Percentiles rank a stretch among this genome's conserved stretches.
Conservation (phyloP, 2,113 vertebrate genomes). For the Bombycilla garrulus region DNA sequence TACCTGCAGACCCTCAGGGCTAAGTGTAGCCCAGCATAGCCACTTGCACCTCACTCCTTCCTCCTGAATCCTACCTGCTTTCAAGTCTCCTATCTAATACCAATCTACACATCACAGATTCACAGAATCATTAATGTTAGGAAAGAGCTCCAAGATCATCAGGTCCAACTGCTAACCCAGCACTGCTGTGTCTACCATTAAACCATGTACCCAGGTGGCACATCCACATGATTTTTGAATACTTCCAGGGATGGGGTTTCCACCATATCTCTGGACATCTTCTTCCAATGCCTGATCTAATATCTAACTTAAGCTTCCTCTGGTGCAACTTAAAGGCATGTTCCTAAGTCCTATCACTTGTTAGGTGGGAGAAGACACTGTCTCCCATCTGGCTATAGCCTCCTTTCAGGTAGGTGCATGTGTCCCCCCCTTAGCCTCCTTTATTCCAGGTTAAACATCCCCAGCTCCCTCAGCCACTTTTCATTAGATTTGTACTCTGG, state of each 20-base stretch:
- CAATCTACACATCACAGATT: not conserved
- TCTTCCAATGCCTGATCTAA: not conserved
- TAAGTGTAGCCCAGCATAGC: not conserved
- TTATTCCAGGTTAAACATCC: not conserved
- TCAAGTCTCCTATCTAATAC: not conserved
- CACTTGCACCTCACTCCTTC: not conserved
- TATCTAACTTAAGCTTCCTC: not conserved
- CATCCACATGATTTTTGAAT: not conserved
- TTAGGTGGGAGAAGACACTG: not conserved
- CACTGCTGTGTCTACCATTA: not conserved
- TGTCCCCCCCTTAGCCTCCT: not conserved
- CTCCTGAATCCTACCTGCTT: not conserved
- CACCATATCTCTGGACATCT: not conserved
- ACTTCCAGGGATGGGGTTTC: not conserved
- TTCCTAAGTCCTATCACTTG: not conserved
- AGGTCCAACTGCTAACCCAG: not conserved
- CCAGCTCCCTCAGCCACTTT: not conserved
- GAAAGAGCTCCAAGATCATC: not conserved
- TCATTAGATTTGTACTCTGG: not conserved
- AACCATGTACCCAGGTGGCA: not conserved
- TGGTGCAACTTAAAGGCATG: not conserved
- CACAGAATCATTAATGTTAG: not conserved
- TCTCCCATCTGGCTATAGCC: not conserved
- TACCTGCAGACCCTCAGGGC: not conserved
- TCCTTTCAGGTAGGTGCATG: not conserved